Percentiles rank a stretch among this genome's conserved stretches.
Conservation (phyloP, 2,888 invertebrate genomes). For the Apodemia hepburni region DNA sequence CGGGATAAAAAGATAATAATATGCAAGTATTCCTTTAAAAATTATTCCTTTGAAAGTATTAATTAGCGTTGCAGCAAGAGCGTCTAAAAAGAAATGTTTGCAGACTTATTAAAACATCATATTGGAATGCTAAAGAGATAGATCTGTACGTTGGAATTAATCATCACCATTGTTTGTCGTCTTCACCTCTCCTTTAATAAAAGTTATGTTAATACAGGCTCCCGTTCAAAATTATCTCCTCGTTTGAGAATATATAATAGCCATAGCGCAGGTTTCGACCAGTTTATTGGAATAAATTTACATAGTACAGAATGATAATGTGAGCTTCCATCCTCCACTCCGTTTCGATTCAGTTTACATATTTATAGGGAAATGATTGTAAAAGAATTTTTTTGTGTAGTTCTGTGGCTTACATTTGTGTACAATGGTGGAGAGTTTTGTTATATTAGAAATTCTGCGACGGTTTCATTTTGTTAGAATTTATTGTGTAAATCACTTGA, state of each 20-base stretch:
- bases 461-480: not conserved
- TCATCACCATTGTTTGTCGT: conserved; percentile 70
- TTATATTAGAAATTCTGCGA: conserved; percentile 18
- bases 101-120: not conserved
- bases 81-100: not conserved
- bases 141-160: conserved; percentile 65
- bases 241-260: conserved; percentile 79
- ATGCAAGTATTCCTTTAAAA: not conserved
- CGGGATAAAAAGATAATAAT: not conserved
- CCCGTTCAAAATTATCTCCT: conserved; percentile 74
- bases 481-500: not conserved
- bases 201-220: conserved; percentile 74
- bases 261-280: conserved; percentile 56
- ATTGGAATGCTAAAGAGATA: conserved; percentile 56
- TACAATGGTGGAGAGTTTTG: conserved; percentile 15
- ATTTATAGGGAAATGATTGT: conserved; percentile 70
- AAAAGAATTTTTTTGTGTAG: conserved; percentile 43
- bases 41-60: not conserved
- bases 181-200: conserved; percentile 69
- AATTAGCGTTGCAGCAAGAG: not conserved
- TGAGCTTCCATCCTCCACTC: conserved; percentile 35
- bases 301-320: conserved; percentile 71
- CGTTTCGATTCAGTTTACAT: conserved; percentile 73
- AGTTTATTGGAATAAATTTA: conserved; percentile 80
- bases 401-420: conserved; percentile 18